Percentiles rank a stretch among this genome's conserved stretches.
phyloP scores from a whole-genome alignment of 2,113 vertebrate species.

The Plectropomus leopardus region DNA sequence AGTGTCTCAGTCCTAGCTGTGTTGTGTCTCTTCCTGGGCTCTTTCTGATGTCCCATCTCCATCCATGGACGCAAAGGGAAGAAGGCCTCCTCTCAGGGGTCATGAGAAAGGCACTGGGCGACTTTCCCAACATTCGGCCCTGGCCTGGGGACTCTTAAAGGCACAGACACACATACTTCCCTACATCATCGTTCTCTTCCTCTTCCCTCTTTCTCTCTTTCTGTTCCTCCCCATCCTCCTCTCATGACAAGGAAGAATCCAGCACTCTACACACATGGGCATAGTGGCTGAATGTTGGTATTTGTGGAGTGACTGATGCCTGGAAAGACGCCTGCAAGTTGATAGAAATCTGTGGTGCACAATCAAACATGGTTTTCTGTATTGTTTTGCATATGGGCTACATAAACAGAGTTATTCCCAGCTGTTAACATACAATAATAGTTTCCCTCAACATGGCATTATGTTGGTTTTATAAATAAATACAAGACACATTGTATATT shows the following conservation, averaged over 20 bases:
- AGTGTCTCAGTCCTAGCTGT: neutral
- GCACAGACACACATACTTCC: conserved; percentile 47
- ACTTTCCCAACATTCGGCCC: conserved; percentile 88
- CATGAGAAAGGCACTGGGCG: conserved; percentile 90
- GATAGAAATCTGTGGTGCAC: conserved; percentile 47
- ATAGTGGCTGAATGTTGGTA: neutral
- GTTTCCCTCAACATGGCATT: conserved; percentile 12
- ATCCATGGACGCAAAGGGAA: conserved; percentile 74
- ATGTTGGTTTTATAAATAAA: conserved; percentile 27
- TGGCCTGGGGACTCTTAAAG: conserved; percentile 78
- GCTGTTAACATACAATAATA: conserved; percentile 30
- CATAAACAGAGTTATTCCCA: conserved; percentile 55
- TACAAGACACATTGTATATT: conserved; percentile 18
- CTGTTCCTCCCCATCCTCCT: conserved; percentile 17
- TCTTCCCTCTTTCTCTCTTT: conserved; percentile 13
- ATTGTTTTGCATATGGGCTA: conserved; percentile 50
- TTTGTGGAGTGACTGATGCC: conserved; percentile 33
- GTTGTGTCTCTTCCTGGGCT: conserved; percentile 9
- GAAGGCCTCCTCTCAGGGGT: conserved; percentile 82
- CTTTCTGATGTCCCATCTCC: conserved; percentile 53
- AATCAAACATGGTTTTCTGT: conserved; percentile 51
- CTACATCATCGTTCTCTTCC: conserved; percentile 20
- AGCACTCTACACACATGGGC: neutral
- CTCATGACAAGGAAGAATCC: neutral
- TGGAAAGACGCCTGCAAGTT: conserved; percentile 8